Conservation (phyloP, 2,888 invertebrate species). For the Lithophane ornitopus region DNA sequence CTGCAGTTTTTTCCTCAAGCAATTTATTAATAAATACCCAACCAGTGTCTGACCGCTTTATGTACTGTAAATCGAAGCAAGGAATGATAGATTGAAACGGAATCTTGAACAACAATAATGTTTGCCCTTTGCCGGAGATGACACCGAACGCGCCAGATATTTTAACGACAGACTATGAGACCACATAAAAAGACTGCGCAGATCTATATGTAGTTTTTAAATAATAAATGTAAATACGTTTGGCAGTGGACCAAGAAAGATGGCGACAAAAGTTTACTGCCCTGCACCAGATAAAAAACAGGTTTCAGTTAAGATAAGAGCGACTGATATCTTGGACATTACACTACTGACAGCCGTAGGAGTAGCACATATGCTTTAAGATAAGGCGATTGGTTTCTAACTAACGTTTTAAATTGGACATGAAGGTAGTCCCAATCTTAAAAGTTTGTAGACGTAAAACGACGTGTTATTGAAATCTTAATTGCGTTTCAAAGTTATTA, state of each 20-base stretch:
- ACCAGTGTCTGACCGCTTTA: constrained; percentile 14
- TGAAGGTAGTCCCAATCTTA: constrained; percentile 5
- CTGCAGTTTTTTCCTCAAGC: not conserved
- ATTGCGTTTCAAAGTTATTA: constrained; percentile 3
- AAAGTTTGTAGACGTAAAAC: not conserved
- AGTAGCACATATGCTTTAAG: constrained; percentile 24
- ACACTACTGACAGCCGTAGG: constrained; percentile 25
- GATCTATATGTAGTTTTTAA: constrained; percentile 48
- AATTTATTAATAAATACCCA: constrained; percentile 22
- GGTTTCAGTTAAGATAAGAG: constrained; percentile 66
- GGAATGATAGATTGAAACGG: constrained; percentile 39
- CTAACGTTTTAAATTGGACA: constrained; percentile 33
- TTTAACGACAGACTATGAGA: constrained; percentile 45
- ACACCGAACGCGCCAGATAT: constrained; percentile 52
- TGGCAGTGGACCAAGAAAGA: constrained; percentile 69
- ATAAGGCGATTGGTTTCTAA: constrained; percentile 31
- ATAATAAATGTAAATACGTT: constrained; percentile 65
- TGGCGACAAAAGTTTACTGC: constrained; percentile 71
- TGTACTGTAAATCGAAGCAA: constrained; percentile 26
- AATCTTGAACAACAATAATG: constrained; percentile 20
- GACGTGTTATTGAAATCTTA: constrained; percentile 3
- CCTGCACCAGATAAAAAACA: constrained; percentile 65
- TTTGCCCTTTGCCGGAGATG: constrained; percentile 27
- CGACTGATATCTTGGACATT: constrained; percentile 37
- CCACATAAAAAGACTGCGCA: constrained; percentile 51